Percentiles rank a stretch among this genome's conserved stretches.
These are phyloP conservation scores for Sycobia sp. DNA, from an alignment of 1,140 invertebrate genomes.

Conservation along the genomic window DNA sequence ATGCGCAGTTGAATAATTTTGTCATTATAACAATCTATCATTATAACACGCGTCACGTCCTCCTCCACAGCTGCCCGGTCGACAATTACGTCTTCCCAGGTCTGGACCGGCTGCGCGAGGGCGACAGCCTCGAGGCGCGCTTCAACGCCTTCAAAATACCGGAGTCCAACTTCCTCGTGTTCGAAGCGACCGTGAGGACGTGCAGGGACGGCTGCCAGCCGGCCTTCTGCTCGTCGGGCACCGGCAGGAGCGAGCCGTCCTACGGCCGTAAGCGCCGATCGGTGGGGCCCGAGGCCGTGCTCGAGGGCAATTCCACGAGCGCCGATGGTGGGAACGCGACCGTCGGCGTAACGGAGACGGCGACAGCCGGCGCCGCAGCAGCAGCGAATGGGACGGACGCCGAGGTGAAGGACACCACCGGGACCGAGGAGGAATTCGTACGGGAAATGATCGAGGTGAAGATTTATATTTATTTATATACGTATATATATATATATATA, in stretches of 20 bases:
- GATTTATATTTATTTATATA: neutral
- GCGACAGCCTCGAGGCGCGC: slow-evolving; percentile 85
- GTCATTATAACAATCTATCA: too few species aligned
- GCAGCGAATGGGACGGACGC: slow-evolving; percentile 40
- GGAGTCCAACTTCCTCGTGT: slow-evolving; percentile 91
- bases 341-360: too few species aligned
- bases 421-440: slow-evolving; percentile 70
- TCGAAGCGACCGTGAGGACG: slow-evolving; percentile 88
- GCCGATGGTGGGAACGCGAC: neutral
- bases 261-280: slow-evolving; percentile 74
- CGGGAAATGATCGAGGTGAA: slow-evolving; percentile 84
- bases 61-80: slow-evolving; percentile 83
- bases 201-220: slow-evolving; percentile 89
- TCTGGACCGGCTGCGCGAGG: slow-evolving; percentile 81
- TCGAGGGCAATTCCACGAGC: slow-evolving; percentile 38
- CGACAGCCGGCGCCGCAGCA: too few species aligned
- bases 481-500: too few species aligned
- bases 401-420: slow-evolving; percentile 31
- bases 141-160: slow-evolving; percentile 96
- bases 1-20: too few species aligned
- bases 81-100: slow-evolving; percentile 92
- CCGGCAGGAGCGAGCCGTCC: slow-evolving; percentile 79
- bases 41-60: too few species aligned
- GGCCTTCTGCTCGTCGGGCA: slow-evolving; percentile 77
- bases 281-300: slow-evolving; percentile 63